Base-by-base conservation (phyloP, 1,140 invertebrate genomes). In the Drosophila lacertosa region DNA sequence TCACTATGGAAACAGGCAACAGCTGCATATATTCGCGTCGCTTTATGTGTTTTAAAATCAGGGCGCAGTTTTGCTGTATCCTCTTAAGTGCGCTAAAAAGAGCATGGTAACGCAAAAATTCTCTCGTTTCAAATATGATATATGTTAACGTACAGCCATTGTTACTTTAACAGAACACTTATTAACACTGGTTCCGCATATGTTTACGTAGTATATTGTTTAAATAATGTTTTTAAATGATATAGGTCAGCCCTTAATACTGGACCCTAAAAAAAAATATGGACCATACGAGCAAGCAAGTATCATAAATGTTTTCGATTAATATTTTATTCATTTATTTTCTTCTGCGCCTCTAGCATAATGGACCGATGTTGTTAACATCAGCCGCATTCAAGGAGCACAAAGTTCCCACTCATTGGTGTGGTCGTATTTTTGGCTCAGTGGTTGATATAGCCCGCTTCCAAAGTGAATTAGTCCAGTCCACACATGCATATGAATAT, bases 161-260 rank as follows among this genome's bases (percentile, higher is more conserved):
- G 4, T 44, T 44, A n/a, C 10, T 5, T 11, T 40, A 40, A 39
- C 20, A 37, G 16, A 37, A 18, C 3, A 22, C 20, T 10, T 24
- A 22, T 16, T 26, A 13, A 40, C 9, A 39, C 33, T 15, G 11
- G 35, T 54, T 15, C 13, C 11, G 6, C 10, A 20, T 2, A 22
- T 42, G 37, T 15, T 47, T 29, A 6, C 15, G n/a, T 33, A 22
- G 40, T 26, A 13, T 32, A 13, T 39, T 11, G 10, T n/a, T 16
- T 0, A 4, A 45, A 60, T 9, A n/a, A 84, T 84, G 81, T 84
- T 74, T 86, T 64, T 84, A 35, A 84, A 84, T 57, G 68, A 64
- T 16, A 11, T 86, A 11, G 81, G 81, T 0, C 77, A 86, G n/a
- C 80, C 80, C 0, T 24, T 63, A 5, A 74, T 86, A 33, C 15